phyloP scores from a whole-genome alignment of 2,113 vertebrate species.

The Hystrix cristata region DNA sequence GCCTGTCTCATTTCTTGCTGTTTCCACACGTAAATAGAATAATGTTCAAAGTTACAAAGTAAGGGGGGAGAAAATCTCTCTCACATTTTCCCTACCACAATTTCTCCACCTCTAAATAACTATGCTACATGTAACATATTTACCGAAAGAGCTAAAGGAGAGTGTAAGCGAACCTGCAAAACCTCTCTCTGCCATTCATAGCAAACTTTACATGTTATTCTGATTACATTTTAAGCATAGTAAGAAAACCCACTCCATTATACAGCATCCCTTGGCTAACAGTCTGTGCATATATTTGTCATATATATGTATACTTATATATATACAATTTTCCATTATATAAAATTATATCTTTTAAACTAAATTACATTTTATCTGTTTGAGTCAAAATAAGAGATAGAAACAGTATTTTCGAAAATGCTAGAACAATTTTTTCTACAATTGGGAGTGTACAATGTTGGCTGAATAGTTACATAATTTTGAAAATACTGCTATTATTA shows the following conservation, averaged over 20 bases:
- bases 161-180: not conserved
- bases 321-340: slow-evolving; percentile 28
- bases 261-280: not conserved
- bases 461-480: slow-evolving; percentile 7
- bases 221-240: slow-evolving; percentile 51
- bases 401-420: slow-evolving; percentile 37
- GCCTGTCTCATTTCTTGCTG: not conserved
- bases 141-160: not conserved
- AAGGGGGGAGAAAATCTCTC: not conserved
- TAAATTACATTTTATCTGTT: slow-evolving; percentile 66
- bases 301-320: not conserved
- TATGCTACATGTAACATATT: not conserved
- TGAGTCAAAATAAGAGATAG: slow-evolving; percentile 39
- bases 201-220: slow-evolving; percentile 9
- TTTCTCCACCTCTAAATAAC: not conserved
- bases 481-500: slow-evolving; percentile 43
- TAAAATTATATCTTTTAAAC: slow-evolving; percentile 61
- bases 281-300: not conserved
- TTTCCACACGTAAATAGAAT: not conserved
- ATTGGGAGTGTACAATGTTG: not conserved
- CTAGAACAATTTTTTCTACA: not conserved
- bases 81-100: not conserved
- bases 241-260: slow-evolving; percentile 53
- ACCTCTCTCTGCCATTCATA: slow-evolving; percentile 16
- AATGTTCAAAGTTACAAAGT: not conserved